phyloP scores from a whole-genome alignment of 2,888 invertebrate species.

The Cryptops parisi region DNA sequence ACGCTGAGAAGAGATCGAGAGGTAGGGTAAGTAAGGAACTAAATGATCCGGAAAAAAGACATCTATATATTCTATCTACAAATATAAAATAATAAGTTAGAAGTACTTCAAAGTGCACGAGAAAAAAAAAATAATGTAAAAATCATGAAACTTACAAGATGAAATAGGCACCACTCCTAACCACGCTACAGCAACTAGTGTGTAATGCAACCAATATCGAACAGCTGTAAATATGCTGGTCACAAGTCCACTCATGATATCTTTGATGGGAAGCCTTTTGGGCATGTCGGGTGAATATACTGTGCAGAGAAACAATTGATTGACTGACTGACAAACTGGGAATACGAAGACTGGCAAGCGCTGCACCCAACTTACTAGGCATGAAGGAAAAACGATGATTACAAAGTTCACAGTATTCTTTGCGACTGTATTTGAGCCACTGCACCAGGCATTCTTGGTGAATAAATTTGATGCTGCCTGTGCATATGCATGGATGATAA shows the following conservation, averaged over 20 bases:
- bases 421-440: constrained; percentile 97
- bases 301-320: constrained; percentile 25
- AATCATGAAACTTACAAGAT: constrained; percentile 47
- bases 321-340: no score
- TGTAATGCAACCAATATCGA: constrained; percentile 94
- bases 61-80: constrained; percentile 67
- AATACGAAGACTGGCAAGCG: no score
- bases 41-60: constrained; percentile 78
- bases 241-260: constrained; percentile 78
- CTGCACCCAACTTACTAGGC: constrained; percentile 47
- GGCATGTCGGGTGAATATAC: constrained; percentile 99
- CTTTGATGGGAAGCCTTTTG: constrained; percentile 79
- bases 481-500: constrained; percentile 97
- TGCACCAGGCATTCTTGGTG: constrained; percentile 97
- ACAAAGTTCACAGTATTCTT: constrained; percentile 97
- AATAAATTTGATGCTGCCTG: constrained; percentile 97
- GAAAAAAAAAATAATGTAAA: constrained; percentile 8
- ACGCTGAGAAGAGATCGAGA: constrained; percentile 77
- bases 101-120: not conserved
- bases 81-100: constrained; percentile 10
- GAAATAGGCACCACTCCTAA: constrained; percentile 90
- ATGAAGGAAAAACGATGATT: constrained; percentile 95
- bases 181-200: constrained; percentile 94
- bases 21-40: constrained; percentile 65
- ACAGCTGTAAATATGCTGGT: constrained; percentile 82